Evolutionary conservation across 2,113 vertebrate species (phyloP).

Genomic region (Tragelaphus scriptus): DNA sequence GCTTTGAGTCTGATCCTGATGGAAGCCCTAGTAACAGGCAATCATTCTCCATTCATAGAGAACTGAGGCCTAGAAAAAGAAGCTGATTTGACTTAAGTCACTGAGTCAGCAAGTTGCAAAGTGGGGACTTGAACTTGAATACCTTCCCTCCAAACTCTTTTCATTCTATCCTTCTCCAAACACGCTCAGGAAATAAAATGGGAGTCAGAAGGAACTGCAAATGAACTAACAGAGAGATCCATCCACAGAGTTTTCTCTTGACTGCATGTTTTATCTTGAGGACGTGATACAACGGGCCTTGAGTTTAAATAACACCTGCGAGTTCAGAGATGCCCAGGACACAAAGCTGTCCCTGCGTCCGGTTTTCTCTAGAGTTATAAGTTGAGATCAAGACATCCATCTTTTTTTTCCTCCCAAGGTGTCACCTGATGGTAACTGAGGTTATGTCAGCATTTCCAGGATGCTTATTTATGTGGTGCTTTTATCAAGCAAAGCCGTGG

Average conservation of each 20-base stretch:
- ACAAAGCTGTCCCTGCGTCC: not conserved
- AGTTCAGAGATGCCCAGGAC: not conserved
- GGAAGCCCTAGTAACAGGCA: not conserved
- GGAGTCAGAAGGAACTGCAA: not conserved
- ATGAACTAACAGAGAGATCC: not conserved
- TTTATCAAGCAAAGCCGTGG: slow-evolving; percentile 32
- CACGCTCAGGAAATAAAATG: not conserved
- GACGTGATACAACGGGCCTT: not conserved
- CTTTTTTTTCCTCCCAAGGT: not conserved
- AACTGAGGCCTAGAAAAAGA: not conserved
- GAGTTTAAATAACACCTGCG: not conserved
- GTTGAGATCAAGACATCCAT: not conserved
- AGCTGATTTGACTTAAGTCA: not conserved
- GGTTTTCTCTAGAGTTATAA: slow-evolving; percentile 14
- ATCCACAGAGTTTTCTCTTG: not conserved
- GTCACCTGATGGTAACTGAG: slow-evolving; percentile 36
- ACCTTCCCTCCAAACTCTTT: not conserved
- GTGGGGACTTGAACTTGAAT: not conserved
- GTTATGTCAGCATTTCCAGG: slow-evolving; percentile 31
- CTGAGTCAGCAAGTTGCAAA: not conserved
- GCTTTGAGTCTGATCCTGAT: not conserved
- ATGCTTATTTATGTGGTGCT: slow-evolving; percentile 37
- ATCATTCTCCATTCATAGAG: not conserved
- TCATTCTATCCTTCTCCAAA: not conserved
- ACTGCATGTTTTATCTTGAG: not conserved